Base-by-base conservation (phyloP, 2,113 vertebrate species). In the Collichthys lucidus region DNA sequence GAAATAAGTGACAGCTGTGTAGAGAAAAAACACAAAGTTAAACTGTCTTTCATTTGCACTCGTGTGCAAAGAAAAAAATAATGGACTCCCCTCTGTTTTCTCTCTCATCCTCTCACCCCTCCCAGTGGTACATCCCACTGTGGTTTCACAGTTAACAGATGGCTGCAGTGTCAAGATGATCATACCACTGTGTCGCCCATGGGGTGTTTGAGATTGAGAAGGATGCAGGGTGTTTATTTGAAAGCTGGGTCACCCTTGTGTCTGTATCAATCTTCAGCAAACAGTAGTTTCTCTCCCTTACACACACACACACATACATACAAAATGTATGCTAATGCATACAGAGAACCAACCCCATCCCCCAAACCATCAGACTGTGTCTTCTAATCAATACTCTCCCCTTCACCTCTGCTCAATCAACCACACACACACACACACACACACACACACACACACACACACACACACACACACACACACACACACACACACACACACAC, bases 331-430 rank as follows among this genome's bases (percentile, higher is more conserved):
- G 16, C 8, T 62, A 84, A 86, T 82, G 75, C 79, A 83, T 77
- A 74, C 50, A 77, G 77, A 79, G 47, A 80, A 63, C 49, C 64
- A 22, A 49, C 31, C 49, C 35, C 71, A 69, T 47, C 80, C 84
- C 80, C 77, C 74, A 44, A 53, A 56, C 71, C 67, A 76, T 66
- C 86, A 70, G 50, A 35, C 61, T 19, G 59, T 35, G 52, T 2
- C 0, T 57, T 75, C 55, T 42, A 66, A 92, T 91, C 90, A 88
- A 93, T 92, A 90, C 56, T 50, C 63, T 84, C 46, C 50, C 69
- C 68, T 84, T 89, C 64, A 77, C 81, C 74, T 80, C 47, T 79
- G 60, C 71, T 67, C 69, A 80, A 7, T 79, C 82, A 84, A 29
- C 52, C 66, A 40, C 44, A 20, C 53, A 47, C 35, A n/a, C n/a